phyloP scores from a whole-genome alignment of 2,113 vertebrate genomes.

The Syngnathus typhle region DNA sequence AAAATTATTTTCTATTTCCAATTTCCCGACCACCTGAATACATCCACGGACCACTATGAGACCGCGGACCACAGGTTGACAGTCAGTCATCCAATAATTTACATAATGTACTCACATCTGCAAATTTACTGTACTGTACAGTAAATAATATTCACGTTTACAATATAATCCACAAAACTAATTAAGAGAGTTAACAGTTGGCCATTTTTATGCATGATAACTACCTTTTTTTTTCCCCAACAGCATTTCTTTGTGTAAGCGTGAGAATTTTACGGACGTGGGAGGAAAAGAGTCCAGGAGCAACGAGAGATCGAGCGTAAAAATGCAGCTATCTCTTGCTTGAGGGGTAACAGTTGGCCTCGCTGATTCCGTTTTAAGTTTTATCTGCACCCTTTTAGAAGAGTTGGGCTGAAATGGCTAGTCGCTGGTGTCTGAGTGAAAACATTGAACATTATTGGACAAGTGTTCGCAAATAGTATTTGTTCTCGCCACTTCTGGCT shows the following conservation, averaged over 20 bases:
- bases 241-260: slow-evolving; percentile 5
- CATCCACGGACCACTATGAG: too few species aligned
- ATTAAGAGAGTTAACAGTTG: not conserved
- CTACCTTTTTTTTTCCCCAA: slow-evolving; percentile 12
- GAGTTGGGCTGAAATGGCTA: slow-evolving; percentile 5
- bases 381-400: slow-evolving; percentile 25
- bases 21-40: too few species aligned
- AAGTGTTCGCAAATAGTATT: slow-evolving; percentile 14
- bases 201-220: slow-evolving; percentile 5
- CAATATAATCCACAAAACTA: not conserved
- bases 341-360: slow-evolving; percentile 37
- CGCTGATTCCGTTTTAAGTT: slow-evolving; percentile 33
- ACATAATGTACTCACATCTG: too few species aligned
- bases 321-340: slow-evolving; percentile 29
- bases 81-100: too few species aligned
- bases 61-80: too few species aligned
- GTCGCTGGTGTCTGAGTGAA: not conserved
- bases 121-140: too few species aligned
- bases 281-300: slow-evolving; percentile 16
- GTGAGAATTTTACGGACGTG: slow-evolving; percentile 18
- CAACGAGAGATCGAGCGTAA: slow-evolving; percentile 24
- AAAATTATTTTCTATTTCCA: too few species aligned
- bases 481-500: slow-evolving; percentile 37
- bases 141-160: not conserved
- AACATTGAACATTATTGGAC: slow-evolving; percentile 8